Evolutionary conservation across 2,113 vertebrate species (phyloP), one percentile per base, ranked within the genome.

Genomic region (Hyla sarda): DNA sequence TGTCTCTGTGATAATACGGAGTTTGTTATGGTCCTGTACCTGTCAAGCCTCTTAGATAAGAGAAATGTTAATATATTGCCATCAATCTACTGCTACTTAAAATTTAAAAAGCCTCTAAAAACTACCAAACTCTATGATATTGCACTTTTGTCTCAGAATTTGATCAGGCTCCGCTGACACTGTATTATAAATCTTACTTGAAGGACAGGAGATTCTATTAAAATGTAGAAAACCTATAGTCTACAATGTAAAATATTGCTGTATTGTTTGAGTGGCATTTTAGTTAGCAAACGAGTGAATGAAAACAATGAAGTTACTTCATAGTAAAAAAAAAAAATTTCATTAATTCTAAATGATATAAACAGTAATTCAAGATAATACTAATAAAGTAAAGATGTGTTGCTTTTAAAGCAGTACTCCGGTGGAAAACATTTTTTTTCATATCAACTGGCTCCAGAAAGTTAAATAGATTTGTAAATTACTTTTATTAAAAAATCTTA

Each of bases 201-300:
- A 87, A 87, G 34, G 76, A 72, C 76, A 48, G 17, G 37, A 41
- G 23, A 52, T 77, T 65, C 12, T 80, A 52, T 69, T 72, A 73
- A 34, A 72, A 54, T 86, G 50, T 87, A 72, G 50, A 73, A 41
- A 41, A n/a, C 65, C 52, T 34, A 14, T 72, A 82, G 23, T 41
- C 75, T 60, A 75, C 50, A 73, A 62, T 87, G 85, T 87, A 87
- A 72, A 81, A 86, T 87, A 87, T 87, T 30, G 41, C 41, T 87
- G 85, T 87, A 74, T 87, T 82, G 32, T 72, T 71, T 80, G 62
- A 85, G 32, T 69, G 62, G 58, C 32, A 71, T 79, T 86, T 58
- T 54, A 80, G 48, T 58, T 81, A 80, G 45, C 17, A 12, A 7
- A 41, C 37, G 30, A 16, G 54, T 23, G 30, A n/a, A 28, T 47